Evolutionary conservation across 1,140 invertebrate genomes (phyloP).

Genomic region (Littorina saxatilis): DNA sequence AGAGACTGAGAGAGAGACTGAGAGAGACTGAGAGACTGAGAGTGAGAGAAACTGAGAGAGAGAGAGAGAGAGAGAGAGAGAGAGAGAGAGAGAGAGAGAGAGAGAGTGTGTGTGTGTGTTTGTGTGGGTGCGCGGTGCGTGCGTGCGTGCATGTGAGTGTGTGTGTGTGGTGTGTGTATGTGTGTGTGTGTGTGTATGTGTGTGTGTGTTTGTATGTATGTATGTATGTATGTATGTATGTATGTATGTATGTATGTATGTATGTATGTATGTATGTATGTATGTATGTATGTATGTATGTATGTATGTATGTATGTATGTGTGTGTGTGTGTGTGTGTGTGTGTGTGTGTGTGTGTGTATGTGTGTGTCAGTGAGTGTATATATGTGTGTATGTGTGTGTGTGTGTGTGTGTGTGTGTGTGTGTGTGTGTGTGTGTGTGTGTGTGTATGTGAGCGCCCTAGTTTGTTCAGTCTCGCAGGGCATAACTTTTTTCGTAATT

Average conservation of each 20-base stretch:
- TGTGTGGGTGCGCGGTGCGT: too few relatives aligned
- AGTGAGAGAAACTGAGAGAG: too few relatives aligned
- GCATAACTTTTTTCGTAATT: too few relatives aligned
- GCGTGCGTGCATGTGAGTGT: too few relatives aligned
- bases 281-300: neutral
- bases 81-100: constrained; percentile 5
- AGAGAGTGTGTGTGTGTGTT: too few relatives aligned
- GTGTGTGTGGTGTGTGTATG: too few relatives aligned
- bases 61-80: neutral
- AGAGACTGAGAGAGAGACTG: neutral
- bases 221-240: neutral
- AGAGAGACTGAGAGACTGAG: neutral
- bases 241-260: neutral
- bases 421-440: constrained; percentile 11
- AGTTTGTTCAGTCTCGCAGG: too few relatives aligned
- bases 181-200: too few relatives aligned
- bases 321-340: neutral
- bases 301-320: neutral
- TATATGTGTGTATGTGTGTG: neutral
- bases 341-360: neutral
- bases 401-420: neutral
- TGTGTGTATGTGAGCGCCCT: too few relatives aligned
- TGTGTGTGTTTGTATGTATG: too few relatives aligned
- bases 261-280: neutral
- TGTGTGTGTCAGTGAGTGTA: too few relatives aligned